Evolutionary conservation across 2,888 invertebrate genomes (phyloP).

Genomic region (Chelonus formosanus): DNA sequence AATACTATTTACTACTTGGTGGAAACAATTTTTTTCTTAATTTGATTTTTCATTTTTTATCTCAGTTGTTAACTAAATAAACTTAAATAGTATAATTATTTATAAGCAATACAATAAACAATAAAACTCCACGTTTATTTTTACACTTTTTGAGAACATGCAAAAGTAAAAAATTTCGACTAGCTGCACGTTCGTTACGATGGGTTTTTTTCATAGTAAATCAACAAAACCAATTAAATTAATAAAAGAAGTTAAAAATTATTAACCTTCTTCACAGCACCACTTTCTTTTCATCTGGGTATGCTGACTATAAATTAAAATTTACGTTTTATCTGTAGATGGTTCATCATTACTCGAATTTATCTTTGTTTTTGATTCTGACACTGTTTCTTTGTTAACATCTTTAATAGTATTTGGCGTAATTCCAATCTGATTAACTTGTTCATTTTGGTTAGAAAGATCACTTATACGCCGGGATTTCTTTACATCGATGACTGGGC

Average conservation of each 20-base stretch:
- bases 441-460: background rate
- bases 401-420: background rate
- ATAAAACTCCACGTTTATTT: background rate
- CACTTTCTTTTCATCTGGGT: too few species aligned
- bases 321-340: conserved; percentile 37
- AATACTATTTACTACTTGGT: too few species aligned
- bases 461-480: background rate
- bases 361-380: conserved; percentile 13
- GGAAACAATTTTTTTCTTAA: too few species aligned
- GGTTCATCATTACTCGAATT: conserved; percentile 24
- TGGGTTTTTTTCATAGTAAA: background rate
- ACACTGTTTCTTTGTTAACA: background rate
- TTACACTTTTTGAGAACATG: conserved; percentile 26
- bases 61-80: too few species aligned
- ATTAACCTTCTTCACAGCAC: too few species aligned
- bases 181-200: conserved; percentile 30
- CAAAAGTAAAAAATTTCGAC: conserved; percentile 33
- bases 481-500: conserved; percentile 16
- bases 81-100: too few species aligned
- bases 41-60: too few species aligned
- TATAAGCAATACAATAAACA: background rate
- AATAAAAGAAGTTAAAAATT: conserved; percentile 6
- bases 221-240: background rate
- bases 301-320: background rate
- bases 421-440: background rate